Evolutionary conservation across 2,113 vertebrate species (phyloP).

Genomic region (Tursiops truncatus): DNA sequence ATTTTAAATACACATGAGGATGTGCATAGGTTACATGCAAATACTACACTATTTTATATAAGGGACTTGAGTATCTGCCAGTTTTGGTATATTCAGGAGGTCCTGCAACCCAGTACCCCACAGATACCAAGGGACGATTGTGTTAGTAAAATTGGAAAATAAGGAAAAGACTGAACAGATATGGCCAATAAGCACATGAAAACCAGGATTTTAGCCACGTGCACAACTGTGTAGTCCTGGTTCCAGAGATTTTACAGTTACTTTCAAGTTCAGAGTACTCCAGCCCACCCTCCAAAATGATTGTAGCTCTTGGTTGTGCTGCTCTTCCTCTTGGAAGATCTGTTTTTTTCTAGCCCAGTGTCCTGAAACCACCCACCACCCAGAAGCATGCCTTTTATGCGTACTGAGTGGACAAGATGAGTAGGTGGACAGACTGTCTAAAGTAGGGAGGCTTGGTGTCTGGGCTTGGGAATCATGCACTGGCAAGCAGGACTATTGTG

Average conservation of each 20-base stretch:
- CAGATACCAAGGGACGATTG: too few species aligned
- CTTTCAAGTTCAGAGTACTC: neutral
- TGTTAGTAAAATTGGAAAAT: neutral
- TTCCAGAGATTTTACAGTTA: neutral
- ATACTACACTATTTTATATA: too few species aligned
- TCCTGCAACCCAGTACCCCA: too few species aligned
- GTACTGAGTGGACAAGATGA: neutral
- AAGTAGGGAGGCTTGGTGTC: neutral
- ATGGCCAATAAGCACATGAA: neutral
- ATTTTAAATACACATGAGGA: too few species aligned
- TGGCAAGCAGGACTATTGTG: neutral
- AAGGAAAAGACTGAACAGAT: neutral
- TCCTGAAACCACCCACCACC: too few species aligned
- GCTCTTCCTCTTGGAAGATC: neutral
- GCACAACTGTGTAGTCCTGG: neutral
- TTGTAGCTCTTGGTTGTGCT: neutral
- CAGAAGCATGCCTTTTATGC: neutral
- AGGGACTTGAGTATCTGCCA: too few species aligned
- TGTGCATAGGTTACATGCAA: too few species aligned
- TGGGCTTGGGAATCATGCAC: neutral
- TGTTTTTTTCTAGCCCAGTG: neutral
- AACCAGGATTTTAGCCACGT: neutral
- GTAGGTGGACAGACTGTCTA: neutral
- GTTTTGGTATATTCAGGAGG: too few species aligned
- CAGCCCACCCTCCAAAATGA: accelerated